These are phyloP conservation scores for Ochlodes sylvanus DNA, from an alignment of 2,888 invertebrate genomes.

Conservation along the genomic window DNA sequence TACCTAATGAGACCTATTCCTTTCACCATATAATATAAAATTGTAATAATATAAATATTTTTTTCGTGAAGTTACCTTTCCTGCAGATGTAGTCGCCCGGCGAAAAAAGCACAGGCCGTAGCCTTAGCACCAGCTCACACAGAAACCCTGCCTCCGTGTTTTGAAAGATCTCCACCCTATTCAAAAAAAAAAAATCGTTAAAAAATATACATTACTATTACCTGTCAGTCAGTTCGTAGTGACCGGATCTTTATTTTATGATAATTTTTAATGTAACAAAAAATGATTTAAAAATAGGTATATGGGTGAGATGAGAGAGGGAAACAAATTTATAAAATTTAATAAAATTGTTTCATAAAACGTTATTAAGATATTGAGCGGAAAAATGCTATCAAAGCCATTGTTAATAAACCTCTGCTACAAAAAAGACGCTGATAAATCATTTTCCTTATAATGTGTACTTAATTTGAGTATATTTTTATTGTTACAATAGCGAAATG, in stretches of 20 bases:
- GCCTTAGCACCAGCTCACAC: constrained; percentile 97
- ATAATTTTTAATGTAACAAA: too few relatives aligned
- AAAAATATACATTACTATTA: too few relatives aligned
- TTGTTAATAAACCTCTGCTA: not conserved
- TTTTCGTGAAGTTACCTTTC: constrained; percentile 89
- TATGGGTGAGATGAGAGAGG: not conserved
- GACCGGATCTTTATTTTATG: too few relatives aligned
- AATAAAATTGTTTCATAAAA: not conserved
- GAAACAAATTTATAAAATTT: not conserved
- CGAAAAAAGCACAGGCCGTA: constrained; percentile 98
- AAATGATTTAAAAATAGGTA: too few relatives aligned
- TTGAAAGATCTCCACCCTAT: constrained; percentile 98
- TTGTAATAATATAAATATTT: not conserved
- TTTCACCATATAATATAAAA: too few relatives aligned
- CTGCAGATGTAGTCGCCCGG: constrained; percentile 99
- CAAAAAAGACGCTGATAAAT: not conserved
- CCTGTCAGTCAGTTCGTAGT: too few relatives aligned
- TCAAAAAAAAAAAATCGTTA: constrained; percentile 39
- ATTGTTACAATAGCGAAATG: not conserved
- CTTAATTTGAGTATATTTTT: not conserved
- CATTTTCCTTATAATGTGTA: not conserved
- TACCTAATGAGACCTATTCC: too few relatives aligned
- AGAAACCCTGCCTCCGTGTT: constrained; percentile 99
- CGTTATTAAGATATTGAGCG: not conserved
- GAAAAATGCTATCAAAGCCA: not conserved